Base-by-base conservation (phyloP, 2,888 invertebrate species). In the Nomada hirtipes region DNA sequence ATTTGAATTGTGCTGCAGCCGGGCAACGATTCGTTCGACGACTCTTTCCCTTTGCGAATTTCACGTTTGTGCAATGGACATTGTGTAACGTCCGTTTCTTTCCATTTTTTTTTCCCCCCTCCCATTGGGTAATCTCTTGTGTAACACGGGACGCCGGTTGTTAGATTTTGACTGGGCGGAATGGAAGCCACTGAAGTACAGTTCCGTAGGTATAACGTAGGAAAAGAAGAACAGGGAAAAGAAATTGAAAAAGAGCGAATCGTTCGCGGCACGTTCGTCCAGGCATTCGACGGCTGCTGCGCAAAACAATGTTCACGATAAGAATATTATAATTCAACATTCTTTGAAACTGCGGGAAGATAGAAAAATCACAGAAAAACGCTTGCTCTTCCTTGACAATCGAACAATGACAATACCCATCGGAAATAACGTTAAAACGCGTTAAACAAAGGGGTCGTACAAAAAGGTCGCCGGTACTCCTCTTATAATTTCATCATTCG, bases 1-100 rank as follows among this genome's bases (percentile, higher is more conserved):
- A 89, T 90, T 88, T 76, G 83, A 83, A 88, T 90, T 81, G 82
- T 85, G 90, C 86, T 71, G 86, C 89, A 84, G 89, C 89, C 89
- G 78, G 76, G 52, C 68, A 76, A 36, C 63, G 26, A 36, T 57
- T 72, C 29, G 47, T 72, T 57, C 50, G 29, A 55, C 55, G 60
- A 63, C 47, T 29, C 44, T 36, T 13, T 59, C 20, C 4, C 67
- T 36, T 15, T 57, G 3, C 26, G 47, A 59, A 13, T 74, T 74
- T 60, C 44, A 23, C 20, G 7, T 60, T 67, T 67, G 50, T 67
- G 50, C 59, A 69, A 44, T n/a, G 60, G 60, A 42, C 44, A 57
- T 67, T 44, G 26, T 26, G 18, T 50, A 69, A 52, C 15, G 13
- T 44, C 52, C 20, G 57, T 59, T 61, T 26, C 47, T 64, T 20